Evolutionary conservation across 2,888 invertebrate genomes (phyloP), one percentile per base, ranked within the genome.

Genomic region (Idaea straminata): DNA sequence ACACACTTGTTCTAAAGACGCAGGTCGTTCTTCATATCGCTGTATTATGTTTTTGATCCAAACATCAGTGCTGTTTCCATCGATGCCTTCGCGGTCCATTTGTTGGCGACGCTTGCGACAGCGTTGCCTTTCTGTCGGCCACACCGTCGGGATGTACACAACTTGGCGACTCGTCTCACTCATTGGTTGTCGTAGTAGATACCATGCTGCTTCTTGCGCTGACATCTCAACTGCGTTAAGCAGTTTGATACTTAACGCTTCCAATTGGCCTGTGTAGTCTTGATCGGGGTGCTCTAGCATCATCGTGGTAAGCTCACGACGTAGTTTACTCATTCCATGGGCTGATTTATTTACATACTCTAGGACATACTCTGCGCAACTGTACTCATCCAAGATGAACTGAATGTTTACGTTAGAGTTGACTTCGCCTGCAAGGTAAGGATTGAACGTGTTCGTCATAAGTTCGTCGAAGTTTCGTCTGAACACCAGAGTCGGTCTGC

Each of bases 201-300:
- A 89, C 87, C 87, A 89, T 64, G 88, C 88, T 67, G 86, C 86
- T 79, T 87, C 86, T 81, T 88, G 87, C 64, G 77, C 77, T 5
- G 81, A 74, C 73, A 87, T 87, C 69, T 87, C 87, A 60, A 81
- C 77, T 63, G 73, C 68, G 63, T 88, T 83, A 0, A 87, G 73
- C 15, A 87, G 63, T 61, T 79, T 72, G 66, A 76, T 38, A 69
- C 77, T 79, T 25, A 78, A 69, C 25, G 66, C 69, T 73, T 73
- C 72, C 35, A 71, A 71, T 57, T 68, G 67, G 13, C 62, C 73
- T 6, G 69, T 68, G 68, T 70, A 71, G 59, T 78, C 74, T 3
- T 25, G 68, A n/a, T 78, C 71, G 7, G 75, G 77, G 73, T 78
- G 72, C 16, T 79, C 76, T 68, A 77, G 59, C 77, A 77, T 74